A percentile compares a stretch with the other conserved stretches of the same genome.
These are phyloP conservation scores for Lamellibrachia satsuma DNA, from an alignment of 2,888 invertebrate genomes.

Conservation along the genomic window DNA sequence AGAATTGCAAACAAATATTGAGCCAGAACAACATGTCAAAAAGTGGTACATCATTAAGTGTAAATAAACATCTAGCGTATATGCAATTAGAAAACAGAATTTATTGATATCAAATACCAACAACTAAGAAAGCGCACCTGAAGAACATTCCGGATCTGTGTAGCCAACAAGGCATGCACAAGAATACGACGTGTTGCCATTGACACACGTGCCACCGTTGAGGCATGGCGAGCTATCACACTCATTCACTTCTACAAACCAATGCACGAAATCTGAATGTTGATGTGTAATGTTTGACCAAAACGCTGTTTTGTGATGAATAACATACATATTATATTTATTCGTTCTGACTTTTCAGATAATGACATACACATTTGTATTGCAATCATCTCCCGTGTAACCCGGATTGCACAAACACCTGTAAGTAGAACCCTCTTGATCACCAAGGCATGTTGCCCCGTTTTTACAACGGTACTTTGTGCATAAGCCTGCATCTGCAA, in stretches of 20 bases:
- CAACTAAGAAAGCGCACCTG: not conserved
- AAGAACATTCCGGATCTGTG: constrained; percentile 12
- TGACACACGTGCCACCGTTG: not conserved
- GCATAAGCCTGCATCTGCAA: not conserved
- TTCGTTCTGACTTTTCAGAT: not conserved
- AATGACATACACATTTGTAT: not conserved
- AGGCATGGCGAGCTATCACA: not conserved
- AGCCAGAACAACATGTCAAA: not conserved
- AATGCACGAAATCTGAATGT: not conserved
- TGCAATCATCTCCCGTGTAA: not conserved
- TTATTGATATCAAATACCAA: not conserved
- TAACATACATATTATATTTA: not conserved
- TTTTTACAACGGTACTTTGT: not conserved
- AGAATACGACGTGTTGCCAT: not conserved
- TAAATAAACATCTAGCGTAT: not conserved
- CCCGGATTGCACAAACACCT: not conserved
- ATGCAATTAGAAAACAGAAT: not conserved
- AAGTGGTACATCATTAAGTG: not conserved
- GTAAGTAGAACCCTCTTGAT: not conserved
- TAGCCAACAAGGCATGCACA: not conserved
- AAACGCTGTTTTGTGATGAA: not conserved
- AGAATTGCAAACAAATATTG: too few relatives aligned
- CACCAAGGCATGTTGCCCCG: not conserved
- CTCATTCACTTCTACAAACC: not conserved
- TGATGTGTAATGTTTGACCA: not conserved